Evolutionary conservation across 92 coral and sea anemone species (phyloP), one percentile per base, ranked within the genome.

Genomic region (Porites rus): DNA sequence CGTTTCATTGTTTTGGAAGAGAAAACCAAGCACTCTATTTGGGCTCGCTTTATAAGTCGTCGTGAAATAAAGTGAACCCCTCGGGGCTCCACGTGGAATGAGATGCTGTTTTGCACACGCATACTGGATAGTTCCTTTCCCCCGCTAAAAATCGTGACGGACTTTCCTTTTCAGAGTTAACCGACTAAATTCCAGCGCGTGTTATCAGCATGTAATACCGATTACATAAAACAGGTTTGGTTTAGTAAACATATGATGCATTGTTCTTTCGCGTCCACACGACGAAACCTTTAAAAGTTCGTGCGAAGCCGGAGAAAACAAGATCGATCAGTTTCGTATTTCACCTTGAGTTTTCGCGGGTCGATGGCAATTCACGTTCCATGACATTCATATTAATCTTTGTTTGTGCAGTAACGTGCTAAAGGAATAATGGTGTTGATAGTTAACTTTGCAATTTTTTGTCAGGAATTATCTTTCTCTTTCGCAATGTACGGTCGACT

Each of bases 31-130:
- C 51, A 20, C 73, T 38, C 63, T 65, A 61, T 83, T 83, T 83
- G 87, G 64, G 77, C 59, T 56, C 79, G 78, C 87, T 80, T 3
- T 38, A 38, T 38, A 74, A 63, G n/a, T 73, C 52, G 63, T 73
- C 73, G 73, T 76, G 51, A 22, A 74, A 74, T 74, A 74, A 79
- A 83, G 72, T 62, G 62, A 50, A 56, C 73, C 87, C 87, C 87
- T 74, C 70, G 73, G 87, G 87, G 87, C 80, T 73, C 60, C 87
- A 83, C 87, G 87, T 83, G 73, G 80, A 73, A 74, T 20, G 46
- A 72, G 87, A 56, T 74, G 79, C 19, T 74, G 62, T 62, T 73
- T 73, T 83, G 80, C 80, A 51, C 80, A 80, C 87, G 63, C 22
- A 38, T 38, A 38, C 46, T 38, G 46, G 46, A 38, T 38, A 17